Evolutionary conservation across 1,140 invertebrate species (phyloP).

Genomic region (Pachypeltis micranthus): DNA sequence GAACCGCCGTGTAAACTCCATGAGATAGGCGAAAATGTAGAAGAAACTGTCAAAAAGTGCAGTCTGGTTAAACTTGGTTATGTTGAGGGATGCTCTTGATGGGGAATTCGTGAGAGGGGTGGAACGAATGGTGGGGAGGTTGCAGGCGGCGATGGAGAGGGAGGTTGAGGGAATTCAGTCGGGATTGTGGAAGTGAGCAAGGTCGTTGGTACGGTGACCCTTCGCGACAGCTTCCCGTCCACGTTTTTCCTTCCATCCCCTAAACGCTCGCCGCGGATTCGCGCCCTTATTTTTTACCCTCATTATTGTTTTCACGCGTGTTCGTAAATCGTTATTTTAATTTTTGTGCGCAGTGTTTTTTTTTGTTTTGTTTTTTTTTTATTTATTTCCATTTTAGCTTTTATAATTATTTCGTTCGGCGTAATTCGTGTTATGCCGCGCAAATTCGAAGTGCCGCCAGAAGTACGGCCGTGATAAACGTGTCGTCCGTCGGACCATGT

Average conservation of each 20-base stretch:
- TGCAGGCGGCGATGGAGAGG: background rate
- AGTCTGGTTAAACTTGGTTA: background rate
- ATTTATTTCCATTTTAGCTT: no score
- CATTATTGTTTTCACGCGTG: no score
- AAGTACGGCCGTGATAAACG: background rate
- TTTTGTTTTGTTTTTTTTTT: no score
- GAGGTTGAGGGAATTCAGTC: conserved; percentile 3
- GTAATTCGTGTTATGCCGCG: conserved; percentile 8
- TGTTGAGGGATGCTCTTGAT: background rate
- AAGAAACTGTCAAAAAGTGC: no score
- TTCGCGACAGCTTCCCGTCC: background rate
- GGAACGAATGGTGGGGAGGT: background rate
- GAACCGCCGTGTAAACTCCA: no score
- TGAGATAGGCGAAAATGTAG: no score
- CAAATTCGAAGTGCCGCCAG: background rate
- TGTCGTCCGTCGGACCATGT: background rate
- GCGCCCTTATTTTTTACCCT: no score
- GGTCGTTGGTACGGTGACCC: background rate
- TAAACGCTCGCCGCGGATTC: no score
- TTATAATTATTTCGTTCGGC: no score
- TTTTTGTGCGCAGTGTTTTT: no score
- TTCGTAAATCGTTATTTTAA: no score
- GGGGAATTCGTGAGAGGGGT: conserved; percentile 7
- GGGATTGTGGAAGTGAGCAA: conserved; percentile 3
- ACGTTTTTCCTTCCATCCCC: background rate